Conservation (phyloP, 2,113 vertebrate species). For the Nettapus auritus region DNA sequence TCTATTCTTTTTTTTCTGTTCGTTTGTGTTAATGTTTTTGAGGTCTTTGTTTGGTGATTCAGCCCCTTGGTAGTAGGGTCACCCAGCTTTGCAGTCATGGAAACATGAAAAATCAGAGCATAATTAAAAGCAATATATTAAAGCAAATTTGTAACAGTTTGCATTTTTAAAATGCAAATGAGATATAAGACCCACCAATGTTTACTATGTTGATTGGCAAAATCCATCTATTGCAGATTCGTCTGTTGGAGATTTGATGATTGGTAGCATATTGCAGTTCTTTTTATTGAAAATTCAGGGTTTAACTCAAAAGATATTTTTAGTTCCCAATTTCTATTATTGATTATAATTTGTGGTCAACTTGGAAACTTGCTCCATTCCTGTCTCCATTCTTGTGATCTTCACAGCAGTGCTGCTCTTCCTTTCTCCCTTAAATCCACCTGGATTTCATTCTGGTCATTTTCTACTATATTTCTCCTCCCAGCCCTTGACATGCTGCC, state of each 20-base stretch:
- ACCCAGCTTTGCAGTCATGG: background rate
- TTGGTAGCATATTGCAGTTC: background rate
- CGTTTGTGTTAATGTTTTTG: background rate
- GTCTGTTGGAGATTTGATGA: background rate
- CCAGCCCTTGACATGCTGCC: accelerated
- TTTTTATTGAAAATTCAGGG: background rate
- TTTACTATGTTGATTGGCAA: background rate
- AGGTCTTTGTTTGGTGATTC: background rate
- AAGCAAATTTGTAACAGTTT: background rate
- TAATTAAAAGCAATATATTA: background rate
- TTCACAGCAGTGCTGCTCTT: background rate
- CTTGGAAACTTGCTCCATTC: background rate
- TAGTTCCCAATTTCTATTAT: background rate
- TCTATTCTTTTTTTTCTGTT: background rate
- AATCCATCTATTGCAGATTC: background rate
- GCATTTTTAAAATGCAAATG: background rate
- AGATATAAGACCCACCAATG: background rate
- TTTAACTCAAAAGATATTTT: background rate
- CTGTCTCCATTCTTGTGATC: background rate
- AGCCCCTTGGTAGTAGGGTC: background rate
- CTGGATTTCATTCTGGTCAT: background rate
- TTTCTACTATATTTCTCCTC: conserved; percentile 13
- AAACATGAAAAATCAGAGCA: background rate
- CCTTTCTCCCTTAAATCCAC: background rate
- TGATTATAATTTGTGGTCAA: background rate